Conservation (phyloP, 2,113 vertebrate genomes). For the Lophochroa leadbeateri region DNA sequence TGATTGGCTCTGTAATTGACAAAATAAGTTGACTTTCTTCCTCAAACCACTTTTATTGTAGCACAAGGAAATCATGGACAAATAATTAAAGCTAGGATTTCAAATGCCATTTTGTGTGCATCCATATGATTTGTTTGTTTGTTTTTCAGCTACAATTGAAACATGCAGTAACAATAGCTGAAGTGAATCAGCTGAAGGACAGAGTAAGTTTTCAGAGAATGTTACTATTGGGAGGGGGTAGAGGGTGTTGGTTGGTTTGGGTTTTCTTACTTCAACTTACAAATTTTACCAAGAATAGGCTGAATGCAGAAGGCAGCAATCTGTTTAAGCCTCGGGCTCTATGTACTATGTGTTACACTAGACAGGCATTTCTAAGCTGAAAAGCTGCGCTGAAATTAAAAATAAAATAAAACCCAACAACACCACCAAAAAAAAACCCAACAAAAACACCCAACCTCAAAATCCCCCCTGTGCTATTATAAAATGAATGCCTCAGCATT, state of each 20-base stretch:
- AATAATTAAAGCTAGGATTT: neutral
- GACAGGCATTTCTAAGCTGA: neutral
- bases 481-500: neutral
- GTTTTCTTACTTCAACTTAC: neutral
- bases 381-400: neutral
- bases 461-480: neutral
- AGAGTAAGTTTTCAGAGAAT: constrained; percentile 75
- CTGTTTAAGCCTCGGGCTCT: neutral
- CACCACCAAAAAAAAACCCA: neutral
- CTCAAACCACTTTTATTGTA: neutral
- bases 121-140: neutral
- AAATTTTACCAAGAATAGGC: neutral
- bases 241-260: neutral
- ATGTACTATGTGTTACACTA: neutral
- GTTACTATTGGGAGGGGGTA: neutral
- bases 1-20: neutral
- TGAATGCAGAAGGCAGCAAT: neutral
- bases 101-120: neutral
- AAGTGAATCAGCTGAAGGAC: constrained; percentile 85
- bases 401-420: neutral
- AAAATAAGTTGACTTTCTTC: neutral
- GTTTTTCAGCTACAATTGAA: constrained; percentile 84
- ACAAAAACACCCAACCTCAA: accelerated
- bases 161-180: constrained; percentile 80
- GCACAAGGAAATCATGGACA: neutral